phyloP scores from a whole-genome alignment of 2,888 invertebrate genomes.

The Drosophila gaucha region DNA sequence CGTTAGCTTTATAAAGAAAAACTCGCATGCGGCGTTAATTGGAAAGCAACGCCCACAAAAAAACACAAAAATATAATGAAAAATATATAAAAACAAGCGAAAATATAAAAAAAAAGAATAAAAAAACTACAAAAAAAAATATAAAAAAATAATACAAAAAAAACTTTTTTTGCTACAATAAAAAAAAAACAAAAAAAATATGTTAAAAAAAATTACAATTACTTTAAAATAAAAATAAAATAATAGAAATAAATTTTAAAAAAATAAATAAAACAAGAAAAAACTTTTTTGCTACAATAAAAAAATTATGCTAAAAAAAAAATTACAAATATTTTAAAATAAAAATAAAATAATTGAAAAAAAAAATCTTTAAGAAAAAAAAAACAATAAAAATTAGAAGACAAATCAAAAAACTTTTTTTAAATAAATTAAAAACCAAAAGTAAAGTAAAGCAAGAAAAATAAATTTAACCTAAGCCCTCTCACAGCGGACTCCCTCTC shows the following conservation, averaged over 20 bases:
- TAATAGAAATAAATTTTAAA: background rate
- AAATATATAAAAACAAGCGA: too few relatives aligned
- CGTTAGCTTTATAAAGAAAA: background rate
- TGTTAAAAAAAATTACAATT: too few relatives aligned
- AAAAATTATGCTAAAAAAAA: background rate
- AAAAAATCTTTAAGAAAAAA: background rate
- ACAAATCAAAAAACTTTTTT: background rate
- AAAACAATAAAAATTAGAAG: background rate
- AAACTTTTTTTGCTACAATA: too few relatives aligned
- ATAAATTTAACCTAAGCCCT: too few relatives aligned
- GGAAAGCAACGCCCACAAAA: conserved; percentile 5
- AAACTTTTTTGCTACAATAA: too few relatives aligned
- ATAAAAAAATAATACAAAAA: background rate
- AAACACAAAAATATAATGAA: too few relatives aligned
- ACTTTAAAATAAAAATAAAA: background rate
- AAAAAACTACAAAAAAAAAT: background rate
- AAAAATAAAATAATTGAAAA: background rate
- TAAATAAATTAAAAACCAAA: background rate
- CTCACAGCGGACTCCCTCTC: conserved; percentile 1
- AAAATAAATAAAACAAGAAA: too few relatives aligned
- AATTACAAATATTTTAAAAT: background rate
- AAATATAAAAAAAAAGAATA: too few relatives aligned
- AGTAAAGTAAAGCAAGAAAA: background rate
- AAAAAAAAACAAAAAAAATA: background rate
- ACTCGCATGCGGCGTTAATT: background rate